Evolutionary conservation across 2,888 invertebrate genomes (phyloP), one percentile per base, ranked within the genome.

Genomic region (Neuroscelio doddi): DNA sequence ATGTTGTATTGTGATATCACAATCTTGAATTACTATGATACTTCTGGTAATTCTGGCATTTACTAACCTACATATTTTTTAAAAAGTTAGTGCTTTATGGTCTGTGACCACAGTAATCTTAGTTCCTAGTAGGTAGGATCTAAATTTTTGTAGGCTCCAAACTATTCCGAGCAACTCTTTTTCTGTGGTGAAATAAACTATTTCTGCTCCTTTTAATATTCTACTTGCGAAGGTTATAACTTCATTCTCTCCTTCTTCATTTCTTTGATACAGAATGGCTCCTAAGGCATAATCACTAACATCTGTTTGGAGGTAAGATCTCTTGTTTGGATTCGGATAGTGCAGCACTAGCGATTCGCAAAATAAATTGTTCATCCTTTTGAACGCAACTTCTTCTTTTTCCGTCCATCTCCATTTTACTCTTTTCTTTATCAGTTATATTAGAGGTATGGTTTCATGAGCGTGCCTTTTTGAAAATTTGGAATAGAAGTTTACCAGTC

Each of bases 61-160:
- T 3, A 70, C 41, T 1, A 80, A 36, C 27, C 70, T 64, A 44
- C 79, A 78, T 0, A 47, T 62, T 29, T 58, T 51, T 14, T 80
- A 17, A 44, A 79, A 80, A 0, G 64, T 69, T 1, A 80, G 38
- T 1, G 75, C 66, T 29, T 71, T 71, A 46, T 78, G 76, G 38
- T 80, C 79, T 0, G 75, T 77, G 10, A 63, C 42, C 0, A 79
- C 64, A 0, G 62, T 57, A 0, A 78, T 51, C n/a, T 55, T 10
- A 0, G 53, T 46, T 0, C 76, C 77, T 8, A 70, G 10, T 16
- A 58, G 1, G 24, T 42, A 59, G 2, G 55, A 38, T 2, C 47
- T 32, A 26, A 63, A 67, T 21, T 63, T 62, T 41, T 27, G 9
- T 5, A 55, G 12, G 1, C 51, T 44, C 63, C 64, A 69, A 1